These are phyloP conservation scores for Myathropa florea DNA, from an alignment of 2,888 invertebrate genomes.

Conservation along the genomic window DNA sequence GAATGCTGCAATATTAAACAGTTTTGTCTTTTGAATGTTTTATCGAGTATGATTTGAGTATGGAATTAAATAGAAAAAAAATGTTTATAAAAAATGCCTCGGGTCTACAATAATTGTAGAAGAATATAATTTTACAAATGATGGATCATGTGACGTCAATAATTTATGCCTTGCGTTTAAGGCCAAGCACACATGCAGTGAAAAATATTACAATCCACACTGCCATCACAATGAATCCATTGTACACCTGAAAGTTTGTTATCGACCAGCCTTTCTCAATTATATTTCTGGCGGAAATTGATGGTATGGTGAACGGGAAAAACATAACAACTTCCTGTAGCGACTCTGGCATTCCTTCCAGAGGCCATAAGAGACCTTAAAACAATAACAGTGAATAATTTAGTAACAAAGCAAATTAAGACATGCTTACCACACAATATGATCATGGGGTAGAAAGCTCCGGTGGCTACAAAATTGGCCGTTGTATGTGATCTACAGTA, in stretches of 20 bases:
- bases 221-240: conserved; percentile 86
- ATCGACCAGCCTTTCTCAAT: conserved; percentile 89
- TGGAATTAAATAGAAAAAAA: conserved; percentile 40
- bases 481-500: conserved; percentile 89
- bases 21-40: conserved; percentile 1
- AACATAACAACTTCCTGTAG: conserved; percentile 84
- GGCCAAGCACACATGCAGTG: conserved; percentile 82
- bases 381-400: not conserved
- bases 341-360: conserved; percentile 85
- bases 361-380: conserved; percentile 85
- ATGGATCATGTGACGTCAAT: conserved; percentile 11
- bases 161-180: conserved; percentile 81
- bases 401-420: not conserved
- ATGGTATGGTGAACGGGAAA: conserved; percentile 91
- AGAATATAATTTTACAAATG: conserved; percentile 41
- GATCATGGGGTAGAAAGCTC: conserved; percentile 94
- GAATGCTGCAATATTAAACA: conserved; percentile 25
- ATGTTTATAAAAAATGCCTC: conserved; percentile 21
- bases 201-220: conserved; percentile 85
- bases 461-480: conserved; percentile 92
- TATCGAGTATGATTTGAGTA: not conserved
- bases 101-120: not conserved
- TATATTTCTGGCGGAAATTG: conserved; percentile 88
- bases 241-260: conserved; percentile 86
- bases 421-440: conserved; percentile 89